Evolutionary conservation across 2,888 invertebrate genomes (phyloP).

Genomic region (Nomada fabriciana): DNA sequence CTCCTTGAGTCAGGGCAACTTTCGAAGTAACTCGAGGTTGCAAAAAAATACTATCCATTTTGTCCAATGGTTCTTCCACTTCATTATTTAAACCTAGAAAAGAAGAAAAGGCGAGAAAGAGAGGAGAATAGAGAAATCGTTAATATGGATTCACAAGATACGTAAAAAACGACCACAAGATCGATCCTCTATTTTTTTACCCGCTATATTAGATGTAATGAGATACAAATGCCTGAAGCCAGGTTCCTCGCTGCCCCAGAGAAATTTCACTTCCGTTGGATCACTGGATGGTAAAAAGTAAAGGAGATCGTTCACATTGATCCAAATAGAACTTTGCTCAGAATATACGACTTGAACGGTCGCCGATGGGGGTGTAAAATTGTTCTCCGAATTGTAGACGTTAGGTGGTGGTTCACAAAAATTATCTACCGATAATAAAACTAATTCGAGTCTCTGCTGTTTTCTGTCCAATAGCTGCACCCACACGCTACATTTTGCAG

Average conservation of each 20-base stretch:
- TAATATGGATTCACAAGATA: not conserved
- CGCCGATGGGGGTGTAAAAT: constrained; percentile 82
- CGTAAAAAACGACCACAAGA: not conserved
- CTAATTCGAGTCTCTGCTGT: constrained; percentile 93
- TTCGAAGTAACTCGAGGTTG: constrained; percentile 89
- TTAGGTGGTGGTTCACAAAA: constrained; percentile 88
- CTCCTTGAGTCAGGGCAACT: constrained; percentile 92
- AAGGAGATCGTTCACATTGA: constrained; percentile 96
- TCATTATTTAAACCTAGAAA: constrained; percentile 85
- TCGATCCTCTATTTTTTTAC: constrained; percentile 56
- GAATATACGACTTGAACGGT: constrained; percentile 87
- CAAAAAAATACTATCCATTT: constrained; percentile 85
- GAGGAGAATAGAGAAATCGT: not conserved
- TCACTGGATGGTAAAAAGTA: constrained; percentile 90
- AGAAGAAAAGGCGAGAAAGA: not conserved
- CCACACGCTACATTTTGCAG: constrained; percentile 90
- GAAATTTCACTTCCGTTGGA: constrained; percentile 87
- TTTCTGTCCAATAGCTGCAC: constrained; percentile 94
- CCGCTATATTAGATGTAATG: constrained; percentile 87
- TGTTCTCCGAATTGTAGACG: constrained; percentile 85
- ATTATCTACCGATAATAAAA: constrained; percentile 92
- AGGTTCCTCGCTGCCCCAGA: constrained; percentile 97
- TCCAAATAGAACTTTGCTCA: constrained; percentile 92
- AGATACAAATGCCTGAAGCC: constrained; percentile 95
- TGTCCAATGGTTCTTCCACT: constrained; percentile 85